phyloP scores from a whole-genome alignment of 1,140 invertebrate species.

The Schlechtendalia chinensis region DNA sequence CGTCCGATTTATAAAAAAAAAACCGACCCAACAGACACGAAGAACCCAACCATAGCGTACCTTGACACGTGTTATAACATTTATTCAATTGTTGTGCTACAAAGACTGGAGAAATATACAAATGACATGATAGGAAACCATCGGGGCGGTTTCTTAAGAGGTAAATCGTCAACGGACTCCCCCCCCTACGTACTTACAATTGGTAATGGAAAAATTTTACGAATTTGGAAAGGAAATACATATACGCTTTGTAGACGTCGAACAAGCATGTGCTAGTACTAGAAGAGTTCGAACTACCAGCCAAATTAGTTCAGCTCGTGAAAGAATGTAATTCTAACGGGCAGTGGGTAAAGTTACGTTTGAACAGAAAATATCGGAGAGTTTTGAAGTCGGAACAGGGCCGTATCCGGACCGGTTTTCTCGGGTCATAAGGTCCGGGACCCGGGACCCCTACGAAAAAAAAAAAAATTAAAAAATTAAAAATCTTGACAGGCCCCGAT shows the following conservation, averaged over 20 bases:
- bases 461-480: no score
- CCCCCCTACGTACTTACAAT: not conserved
- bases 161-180: conserved; percentile 46
- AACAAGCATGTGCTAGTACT: conserved; percentile 49
- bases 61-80: conserved; percentile 23
- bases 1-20: conserved; percentile 50
- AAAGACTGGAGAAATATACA: conserved; percentile 42
- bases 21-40: conserved; percentile 37
- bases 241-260: conserved; percentile 53
- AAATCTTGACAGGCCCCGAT: no score
- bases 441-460: no score
- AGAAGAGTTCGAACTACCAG: conserved; percentile 45
- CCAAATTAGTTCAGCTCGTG: conserved; percentile 37
- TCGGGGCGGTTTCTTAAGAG: conserved; percentile 49
- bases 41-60: conserved; percentile 47
- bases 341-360: not conserved
- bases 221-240: no score
- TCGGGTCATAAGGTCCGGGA: no score
- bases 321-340: not conserved
- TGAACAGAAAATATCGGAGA: conserved; percentile 30
- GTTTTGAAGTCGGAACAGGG: not conserved
- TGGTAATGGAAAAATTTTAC: conserved; percentile 43
- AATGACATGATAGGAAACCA: conserved; percentile 49
- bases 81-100: conserved; percentile 34
- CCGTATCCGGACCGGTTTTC: no score